Evolutionary conservation across 1,140 invertebrate genomes (phyloP).

Genomic region (Zaprionus ghesquierei): DNA sequence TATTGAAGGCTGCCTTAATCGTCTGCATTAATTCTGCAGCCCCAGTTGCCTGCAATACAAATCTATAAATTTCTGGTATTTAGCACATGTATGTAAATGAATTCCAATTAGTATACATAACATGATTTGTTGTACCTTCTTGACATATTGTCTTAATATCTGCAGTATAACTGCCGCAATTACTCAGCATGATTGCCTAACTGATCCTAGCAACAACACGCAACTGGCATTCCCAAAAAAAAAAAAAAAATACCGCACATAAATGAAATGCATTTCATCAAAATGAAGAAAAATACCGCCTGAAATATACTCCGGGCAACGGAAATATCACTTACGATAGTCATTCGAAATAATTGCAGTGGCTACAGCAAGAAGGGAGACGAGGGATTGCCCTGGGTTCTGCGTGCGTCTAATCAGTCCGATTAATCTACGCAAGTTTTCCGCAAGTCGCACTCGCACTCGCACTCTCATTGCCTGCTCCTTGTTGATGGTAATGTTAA

Average conservation of each 20-base stretch:
- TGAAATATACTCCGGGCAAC: conserved; percentile 28
- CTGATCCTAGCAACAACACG: not conserved
- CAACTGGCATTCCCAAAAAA: too few species aligned
- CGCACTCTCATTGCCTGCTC: conserved; percentile 24
- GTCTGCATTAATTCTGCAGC: too few species aligned
- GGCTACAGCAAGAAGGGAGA: not conserved
- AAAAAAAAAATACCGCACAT: too few species aligned
- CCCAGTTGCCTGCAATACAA: too few species aligned
- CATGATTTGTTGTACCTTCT: not conserved
- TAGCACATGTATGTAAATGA: too few species aligned
- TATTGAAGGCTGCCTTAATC: too few species aligned
- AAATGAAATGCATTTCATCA: conserved; percentile 22
- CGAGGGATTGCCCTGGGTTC: not conserved
- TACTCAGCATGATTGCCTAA: not conserved
- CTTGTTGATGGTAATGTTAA: conserved; percentile 72
- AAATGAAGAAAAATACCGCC: not conserved
- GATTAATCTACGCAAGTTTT: conserved; percentile 75
- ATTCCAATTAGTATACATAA: too few species aligned
- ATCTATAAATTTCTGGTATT: too few species aligned
- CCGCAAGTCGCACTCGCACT: conserved; percentile 24
- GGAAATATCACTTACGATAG: conserved; percentile 78
- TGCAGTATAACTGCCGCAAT: not conserved
- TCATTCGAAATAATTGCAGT: conserved; percentile 79
- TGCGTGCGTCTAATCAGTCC: conserved; percentile 76
- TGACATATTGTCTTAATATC: not conserved